phyloP scores from a whole-genome alignment of 1,140 invertebrate genomes.

The Andrena cerasifolii region DNA sequence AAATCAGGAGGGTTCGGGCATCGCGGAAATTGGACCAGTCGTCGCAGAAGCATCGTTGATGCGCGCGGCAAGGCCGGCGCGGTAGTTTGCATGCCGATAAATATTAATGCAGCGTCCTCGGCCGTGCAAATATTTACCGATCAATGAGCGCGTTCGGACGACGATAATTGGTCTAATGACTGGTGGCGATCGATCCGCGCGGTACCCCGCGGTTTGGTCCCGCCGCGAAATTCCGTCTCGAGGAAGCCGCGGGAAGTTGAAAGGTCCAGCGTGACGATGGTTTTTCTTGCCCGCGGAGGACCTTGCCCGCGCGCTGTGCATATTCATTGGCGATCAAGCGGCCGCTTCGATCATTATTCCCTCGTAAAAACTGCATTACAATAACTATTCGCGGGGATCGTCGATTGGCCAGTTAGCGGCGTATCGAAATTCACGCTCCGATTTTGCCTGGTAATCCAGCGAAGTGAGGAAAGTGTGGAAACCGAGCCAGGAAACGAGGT shows the following conservation, averaged over 20 bases:
- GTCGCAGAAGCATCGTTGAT: conserved; percentile 50
- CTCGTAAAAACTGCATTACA: not conserved
- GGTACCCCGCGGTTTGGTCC: too few species aligned
- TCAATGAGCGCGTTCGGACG: conserved; percentile 53
- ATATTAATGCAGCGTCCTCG: conserved; percentile 61
- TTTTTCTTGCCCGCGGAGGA: conserved; percentile 25
- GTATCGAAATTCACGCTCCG: not conserved
- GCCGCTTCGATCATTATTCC: not conserved
- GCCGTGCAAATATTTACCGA: conserved; percentile 62
- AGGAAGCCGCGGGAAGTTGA: not conserved
- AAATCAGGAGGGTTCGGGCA: not conserved
- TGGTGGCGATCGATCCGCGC: conserved; percentile 33
- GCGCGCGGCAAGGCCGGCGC: conserved; percentile 46
- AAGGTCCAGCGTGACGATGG: not conserved
- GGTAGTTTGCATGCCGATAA: conserved; percentile 65
- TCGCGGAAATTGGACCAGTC: conserved; percentile 62
- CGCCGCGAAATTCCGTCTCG: conserved; percentile 7
- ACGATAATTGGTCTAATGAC: conserved; percentile 61
- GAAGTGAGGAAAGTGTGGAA: not conserved
- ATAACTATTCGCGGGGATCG: not conserved
- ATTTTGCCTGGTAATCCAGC: not conserved
- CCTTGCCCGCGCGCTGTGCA: conserved; percentile 7
- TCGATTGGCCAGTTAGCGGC: not conserved
- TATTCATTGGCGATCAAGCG: conserved; percentile 18
- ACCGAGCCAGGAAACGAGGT: not conserved